Evolutionary conservation across 2,888 invertebrate genomes (phyloP).

Genomic region (Eupithecia vulgata): DNA sequence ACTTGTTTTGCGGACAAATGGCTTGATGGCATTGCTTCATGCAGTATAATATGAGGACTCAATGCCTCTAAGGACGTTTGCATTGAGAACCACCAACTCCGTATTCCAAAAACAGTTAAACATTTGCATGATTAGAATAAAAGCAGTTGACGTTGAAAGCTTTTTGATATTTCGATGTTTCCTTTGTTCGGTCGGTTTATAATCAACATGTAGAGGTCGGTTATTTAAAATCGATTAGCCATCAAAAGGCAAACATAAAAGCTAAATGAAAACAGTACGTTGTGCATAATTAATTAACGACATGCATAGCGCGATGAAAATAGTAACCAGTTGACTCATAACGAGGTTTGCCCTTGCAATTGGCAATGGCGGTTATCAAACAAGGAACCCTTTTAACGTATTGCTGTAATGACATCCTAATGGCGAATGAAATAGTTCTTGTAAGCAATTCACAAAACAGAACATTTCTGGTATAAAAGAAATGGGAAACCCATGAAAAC

Average conservation of each 20-base stretch:
- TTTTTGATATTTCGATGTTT: background rate
- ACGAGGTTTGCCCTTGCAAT: conserved; percentile 47
- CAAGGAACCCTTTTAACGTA: conserved; percentile 19
- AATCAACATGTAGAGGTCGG: background rate
- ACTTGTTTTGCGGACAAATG: background rate
- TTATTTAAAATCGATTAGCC: background rate
- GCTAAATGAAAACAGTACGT: background rate
- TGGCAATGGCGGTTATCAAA: conserved; percentile 45
- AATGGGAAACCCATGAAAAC: background rate
- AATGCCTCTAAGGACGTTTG: background rate
- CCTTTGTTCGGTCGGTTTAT: background rate
- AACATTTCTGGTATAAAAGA: background rate
- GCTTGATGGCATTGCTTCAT: background rate
- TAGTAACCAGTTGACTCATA: conserved; percentile 35
- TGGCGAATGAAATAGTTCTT: background rate
- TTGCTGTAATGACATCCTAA: background rate
- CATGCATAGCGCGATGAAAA: conserved; percentile 55
- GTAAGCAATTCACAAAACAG: background rate
- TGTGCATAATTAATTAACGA: conserved; percentile 28
- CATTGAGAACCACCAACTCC: background rate
- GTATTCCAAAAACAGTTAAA: background rate
- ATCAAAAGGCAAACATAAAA: background rate
- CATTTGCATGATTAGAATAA: background rate
- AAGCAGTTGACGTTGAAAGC: background rate
- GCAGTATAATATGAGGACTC: background rate